Evolutionary conservation across 2,888 invertebrate species (phyloP).

Genomic region (Alentia gelatinosa): DNA sequence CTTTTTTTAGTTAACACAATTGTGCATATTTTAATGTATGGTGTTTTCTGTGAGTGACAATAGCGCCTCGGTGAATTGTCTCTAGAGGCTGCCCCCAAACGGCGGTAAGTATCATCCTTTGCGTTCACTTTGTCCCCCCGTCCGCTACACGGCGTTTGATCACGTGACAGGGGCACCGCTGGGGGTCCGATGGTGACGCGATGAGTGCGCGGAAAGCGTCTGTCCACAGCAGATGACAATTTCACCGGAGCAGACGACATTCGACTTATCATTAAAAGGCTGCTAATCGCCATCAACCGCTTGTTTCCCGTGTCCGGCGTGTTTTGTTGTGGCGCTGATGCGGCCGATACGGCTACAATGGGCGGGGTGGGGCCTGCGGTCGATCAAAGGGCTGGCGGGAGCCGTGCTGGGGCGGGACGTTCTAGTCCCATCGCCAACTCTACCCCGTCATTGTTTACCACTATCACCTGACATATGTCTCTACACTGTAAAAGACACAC

Average conservation of each 20-base stretch:
- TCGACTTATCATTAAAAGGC: constrained; percentile 10
- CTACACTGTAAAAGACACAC: not conserved
- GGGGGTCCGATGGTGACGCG: not conserved
- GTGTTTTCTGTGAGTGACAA: not conserved
- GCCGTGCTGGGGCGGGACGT: not conserved
- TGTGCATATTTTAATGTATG: not conserved
- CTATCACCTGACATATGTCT: constrained; percentile 20
- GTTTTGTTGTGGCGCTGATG: not conserved
- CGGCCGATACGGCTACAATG: not conserved
- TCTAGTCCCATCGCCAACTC: not conserved
- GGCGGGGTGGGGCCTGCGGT: not conserved
- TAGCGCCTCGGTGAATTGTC: not conserved
- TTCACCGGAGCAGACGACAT: not conserved
- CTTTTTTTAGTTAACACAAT: too few relatives aligned
- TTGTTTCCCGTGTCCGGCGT: not conserved
- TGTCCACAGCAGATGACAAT: not conserved
- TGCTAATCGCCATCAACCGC: constrained; percentile 7
- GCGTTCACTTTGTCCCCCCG: not conserved
- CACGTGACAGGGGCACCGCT: not conserved
- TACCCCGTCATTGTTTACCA: not conserved
- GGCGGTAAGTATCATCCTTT: not conserved
- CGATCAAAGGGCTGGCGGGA: not conserved
- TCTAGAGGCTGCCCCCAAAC: not conserved
- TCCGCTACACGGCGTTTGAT: not conserved
- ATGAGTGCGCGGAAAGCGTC: not conserved